phyloP scores from a whole-genome alignment of 2,797 vertebrate species.

The Pseudomugil gertrudae region DNA sequence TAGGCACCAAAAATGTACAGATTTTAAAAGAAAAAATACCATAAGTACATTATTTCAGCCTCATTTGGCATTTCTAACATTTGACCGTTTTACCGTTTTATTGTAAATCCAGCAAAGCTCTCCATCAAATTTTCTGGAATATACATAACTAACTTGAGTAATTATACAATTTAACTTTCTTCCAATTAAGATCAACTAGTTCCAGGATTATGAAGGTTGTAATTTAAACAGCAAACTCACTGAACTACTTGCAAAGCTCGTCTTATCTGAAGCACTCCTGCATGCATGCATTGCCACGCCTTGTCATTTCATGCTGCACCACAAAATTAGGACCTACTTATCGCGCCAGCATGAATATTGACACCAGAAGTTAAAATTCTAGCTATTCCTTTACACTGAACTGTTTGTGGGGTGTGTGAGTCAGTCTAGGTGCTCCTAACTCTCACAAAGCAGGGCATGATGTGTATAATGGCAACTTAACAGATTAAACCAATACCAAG shows the following conservation, averaged over 20 bases:
- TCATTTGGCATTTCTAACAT: too few species aligned
- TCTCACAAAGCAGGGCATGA: not conserved
- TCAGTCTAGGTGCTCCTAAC: not conserved
- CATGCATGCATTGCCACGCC: not conserved
- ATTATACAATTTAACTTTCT: too few species aligned
- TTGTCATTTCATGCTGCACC: not conserved
- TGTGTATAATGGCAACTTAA: constrained; percentile 1
- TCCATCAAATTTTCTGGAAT: not conserved
- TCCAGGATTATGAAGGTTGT: not conserved
- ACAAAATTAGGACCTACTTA: not conserved
- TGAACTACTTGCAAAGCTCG: not conserved
- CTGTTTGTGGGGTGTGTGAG: not conserved
- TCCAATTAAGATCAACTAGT: not conserved
- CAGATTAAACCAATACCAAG: constrained; percentile 43
- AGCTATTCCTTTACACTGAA: not conserved
- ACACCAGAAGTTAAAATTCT: not conserved
- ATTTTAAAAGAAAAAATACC: too few species aligned
- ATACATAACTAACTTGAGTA: not conserved
- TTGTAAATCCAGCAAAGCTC: too few species aligned
- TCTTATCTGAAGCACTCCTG: not conserved
- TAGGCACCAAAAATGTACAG: too few species aligned
- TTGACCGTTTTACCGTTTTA: too few species aligned
- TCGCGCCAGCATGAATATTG: not conserved
- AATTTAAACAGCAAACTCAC: not conserved
- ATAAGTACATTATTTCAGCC: too few species aligned